Conservation (phyloP, 2,797 vertebrate genomes). For the Ctenochaetus hawaiiensis region DNA sequence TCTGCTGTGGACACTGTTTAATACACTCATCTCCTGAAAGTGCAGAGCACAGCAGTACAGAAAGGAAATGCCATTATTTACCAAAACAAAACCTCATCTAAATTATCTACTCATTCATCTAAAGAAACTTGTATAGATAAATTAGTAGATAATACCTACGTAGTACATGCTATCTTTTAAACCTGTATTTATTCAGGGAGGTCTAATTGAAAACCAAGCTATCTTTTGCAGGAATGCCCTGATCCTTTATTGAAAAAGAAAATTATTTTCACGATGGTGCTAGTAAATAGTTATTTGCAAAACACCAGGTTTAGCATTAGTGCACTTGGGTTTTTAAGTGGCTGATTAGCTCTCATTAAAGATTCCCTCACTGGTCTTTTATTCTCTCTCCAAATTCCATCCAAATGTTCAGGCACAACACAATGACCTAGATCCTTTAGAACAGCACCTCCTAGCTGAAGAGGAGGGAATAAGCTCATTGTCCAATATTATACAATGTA, state of each 20-base stretch:
- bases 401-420: slow-evolving; percentile 41
- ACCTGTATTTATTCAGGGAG: background rate
- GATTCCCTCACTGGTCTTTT: slow-evolving; percentile 14
- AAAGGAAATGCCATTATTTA: slow-evolving; percentile 10
- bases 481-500: background rate
- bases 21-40: slow-evolving; percentile 81
- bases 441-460: slow-evolving; percentile 38
- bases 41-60: slow-evolving; percentile 8
- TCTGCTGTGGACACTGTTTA: slow-evolving; percentile 82
- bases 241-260: background rate
- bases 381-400: slow-evolving; percentile 44
- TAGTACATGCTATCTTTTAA: background rate
- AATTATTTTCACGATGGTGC: background rate
- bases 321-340: no score
- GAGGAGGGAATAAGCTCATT: slow-evolving; percentile 15
- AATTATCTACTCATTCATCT: background rate
- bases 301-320: background rate
- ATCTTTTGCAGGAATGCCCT: background rate
- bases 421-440: slow-evolving; percentile 49
- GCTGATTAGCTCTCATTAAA: no score
- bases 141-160: background rate
- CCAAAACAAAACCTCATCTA: background rate
- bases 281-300: background rate
- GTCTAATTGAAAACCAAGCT: background rate
- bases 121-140: background rate